Conservation (phyloP, 2,113 vertebrate genomes). For the Upupa epops region DNA sequence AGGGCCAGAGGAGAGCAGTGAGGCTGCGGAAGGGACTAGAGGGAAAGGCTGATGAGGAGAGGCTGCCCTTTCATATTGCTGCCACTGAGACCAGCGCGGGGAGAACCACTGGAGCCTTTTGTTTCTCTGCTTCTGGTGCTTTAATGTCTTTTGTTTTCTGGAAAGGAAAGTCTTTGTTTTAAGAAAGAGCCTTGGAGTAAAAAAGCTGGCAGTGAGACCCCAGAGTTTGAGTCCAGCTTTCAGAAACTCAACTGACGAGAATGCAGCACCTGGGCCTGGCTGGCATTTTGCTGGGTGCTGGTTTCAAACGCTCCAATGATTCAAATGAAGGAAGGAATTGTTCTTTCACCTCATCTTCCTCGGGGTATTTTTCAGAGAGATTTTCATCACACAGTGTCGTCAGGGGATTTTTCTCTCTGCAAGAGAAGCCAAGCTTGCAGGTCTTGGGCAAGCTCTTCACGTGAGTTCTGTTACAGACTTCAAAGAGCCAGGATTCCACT, state of each 20-base stretch:
- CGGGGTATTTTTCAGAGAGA: too few relatives aligned
- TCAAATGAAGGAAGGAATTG: not conserved
- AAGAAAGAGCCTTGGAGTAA: not conserved
- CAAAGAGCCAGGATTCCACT: not conserved
- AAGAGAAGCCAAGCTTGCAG: not conserved
- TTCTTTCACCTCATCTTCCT: too few relatives aligned
- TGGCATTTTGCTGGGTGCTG: not conserved
- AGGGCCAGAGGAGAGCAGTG: too few relatives aligned
- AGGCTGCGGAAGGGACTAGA: too few relatives aligned
- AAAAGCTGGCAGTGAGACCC: not conserved
- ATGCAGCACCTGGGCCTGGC: not conserved
- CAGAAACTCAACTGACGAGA: too few relatives aligned
- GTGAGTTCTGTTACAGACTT: not conserved
- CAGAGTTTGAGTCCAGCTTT: not conserved
- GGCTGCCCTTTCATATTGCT: not conserved
- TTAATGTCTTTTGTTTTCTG: not conserved
- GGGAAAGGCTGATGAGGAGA: too few relatives aligned
- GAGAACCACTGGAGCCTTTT: not conserved
- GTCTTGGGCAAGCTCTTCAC: not conserved
- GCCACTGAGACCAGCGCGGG: not conserved
- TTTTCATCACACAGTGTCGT: not conserved
- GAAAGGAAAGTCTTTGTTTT: not conserved
- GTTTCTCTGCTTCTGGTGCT: not conserved
- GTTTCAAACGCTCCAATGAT: not conserved
- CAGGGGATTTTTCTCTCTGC: not conserved